Base-by-base conservation (phyloP, 2,113 vertebrate genomes). In the Macheiramphus alcinus region DNA sequence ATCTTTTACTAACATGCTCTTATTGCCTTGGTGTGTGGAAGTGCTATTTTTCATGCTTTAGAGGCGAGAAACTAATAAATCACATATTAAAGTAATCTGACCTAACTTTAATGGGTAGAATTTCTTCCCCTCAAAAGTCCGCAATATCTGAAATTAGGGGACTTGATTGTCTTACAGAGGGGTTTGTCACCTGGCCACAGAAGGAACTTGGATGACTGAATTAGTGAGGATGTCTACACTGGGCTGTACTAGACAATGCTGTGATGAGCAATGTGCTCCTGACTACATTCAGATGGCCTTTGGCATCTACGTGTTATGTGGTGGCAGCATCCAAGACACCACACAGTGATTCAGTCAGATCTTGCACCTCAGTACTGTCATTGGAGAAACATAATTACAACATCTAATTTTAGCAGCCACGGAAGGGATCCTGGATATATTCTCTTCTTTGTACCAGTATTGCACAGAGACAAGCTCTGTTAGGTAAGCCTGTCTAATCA, bases 291-390 rank as follows among this genome's bases (percentile, higher is more conserved):
- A 52, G 10, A 4, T 1, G 5, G 40, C 40, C 40, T 79, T 47
- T 94, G 55, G 4, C 36, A 52, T 21, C 31, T 71, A 4, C 0
- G 0, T 17, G 14, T 56, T 16, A 7, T 5, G 10, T 40, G 34
- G 22, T 48, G 50, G 38, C 38, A 76, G 40, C n/a, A 31, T 42
- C 42, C 27, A 72, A 38, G 63, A 36, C 32, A 48, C 6, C 21
- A 21, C 27, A 50, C 32, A 55, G 7, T 11, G 31, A 32, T 71
- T 79, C 63, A 56, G 32, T 40, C 61, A 65, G 20, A 55, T 29
- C 61, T 62, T 71, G 66, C 40, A 50, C 15, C 26, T 91, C 56
- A n/a, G 16, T 25, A 32, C 16, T 42, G 14, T n/a, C 40, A 9
- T 1, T 66, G 18, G 20, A 62, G 47, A 66, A 82, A 45, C 32